These are phyloP conservation scores for Fundulus diaphanus DNA, from an alignment of 2,797 vertebrate species.

Conservation along the genomic window DNA sequence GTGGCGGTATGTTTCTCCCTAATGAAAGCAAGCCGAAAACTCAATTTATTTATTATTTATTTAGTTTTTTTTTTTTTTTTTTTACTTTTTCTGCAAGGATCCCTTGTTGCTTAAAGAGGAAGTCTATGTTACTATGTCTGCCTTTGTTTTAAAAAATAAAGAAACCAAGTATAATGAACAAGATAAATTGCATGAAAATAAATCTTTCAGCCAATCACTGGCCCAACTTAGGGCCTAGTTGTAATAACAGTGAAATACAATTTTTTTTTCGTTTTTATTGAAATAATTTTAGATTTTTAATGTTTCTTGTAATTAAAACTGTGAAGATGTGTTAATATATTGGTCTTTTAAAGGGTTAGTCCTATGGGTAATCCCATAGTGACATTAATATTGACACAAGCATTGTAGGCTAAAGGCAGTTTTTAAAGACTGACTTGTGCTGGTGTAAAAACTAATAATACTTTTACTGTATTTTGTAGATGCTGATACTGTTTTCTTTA, in stretches of 20 bases:
- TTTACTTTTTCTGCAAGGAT: neutral
- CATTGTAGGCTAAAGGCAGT: neutral
- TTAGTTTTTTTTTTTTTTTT: too few species aligned
- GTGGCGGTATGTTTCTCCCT: neutral
- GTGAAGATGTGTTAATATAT: neutral
- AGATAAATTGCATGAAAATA: too few species aligned
- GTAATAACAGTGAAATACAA: neutral
- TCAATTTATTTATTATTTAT: neutral
- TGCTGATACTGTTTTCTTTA: neutral
- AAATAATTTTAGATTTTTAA: too few species aligned
- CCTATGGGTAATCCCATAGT: neutral
- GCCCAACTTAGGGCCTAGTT: fast-evolving
- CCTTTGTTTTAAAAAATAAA: too few species aligned
- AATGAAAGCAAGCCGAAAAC: neutral
- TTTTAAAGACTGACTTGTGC: neutral
- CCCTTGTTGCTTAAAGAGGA: neutral
- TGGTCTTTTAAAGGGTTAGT: neutral
- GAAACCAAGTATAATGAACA: too few species aligned
- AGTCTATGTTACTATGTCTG: too few species aligned
- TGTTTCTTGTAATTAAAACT: too few species aligned
- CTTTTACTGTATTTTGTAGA: neutral
- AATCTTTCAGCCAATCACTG: too few species aligned
- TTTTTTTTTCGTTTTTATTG: too few species aligned
- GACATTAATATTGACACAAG: neutral
- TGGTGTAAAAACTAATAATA: neutral